Percentiles rank a stretch among this genome's conserved stretches.
Evolutionary conservation across 2,797 vertebrate species (phyloP).

Genomic region (Phaenicophaeus curvirostris): DNA sequence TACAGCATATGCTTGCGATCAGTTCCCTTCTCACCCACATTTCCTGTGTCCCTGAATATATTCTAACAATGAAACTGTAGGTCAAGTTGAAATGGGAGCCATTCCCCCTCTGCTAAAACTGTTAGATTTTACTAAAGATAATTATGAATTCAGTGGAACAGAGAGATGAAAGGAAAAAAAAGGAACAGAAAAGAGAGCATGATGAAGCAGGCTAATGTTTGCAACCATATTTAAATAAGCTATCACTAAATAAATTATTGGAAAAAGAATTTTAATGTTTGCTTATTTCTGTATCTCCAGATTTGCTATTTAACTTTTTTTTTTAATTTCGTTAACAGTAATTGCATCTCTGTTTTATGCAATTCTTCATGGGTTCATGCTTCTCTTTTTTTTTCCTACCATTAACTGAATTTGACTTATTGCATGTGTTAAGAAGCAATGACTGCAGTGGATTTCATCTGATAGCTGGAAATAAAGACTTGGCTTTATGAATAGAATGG

Average conservation of each 20-base stretch:
- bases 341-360: rapidly evolving
- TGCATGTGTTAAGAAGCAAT: not conserved
- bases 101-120: not conserved
- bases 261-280: not conserved
- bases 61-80: not conserved
- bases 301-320: not conserved
- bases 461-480: not conserved
- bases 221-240: not conserved
- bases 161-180: rapidly evolving
- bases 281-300: not conserved
- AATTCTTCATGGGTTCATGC: not conserved
- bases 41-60: not conserved
- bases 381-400: not conserved
- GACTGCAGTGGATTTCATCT: not conserved
- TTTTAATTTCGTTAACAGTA: not conserved
- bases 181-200: not conserved
- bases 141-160: not conserved
- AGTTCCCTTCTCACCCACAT: not conserved
- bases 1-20: not conserved
- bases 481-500: too few species aligned
- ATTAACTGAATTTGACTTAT: not conserved
- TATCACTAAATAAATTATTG: not conserved
- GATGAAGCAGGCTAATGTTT: not conserved
- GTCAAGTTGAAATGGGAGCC: not conserved
- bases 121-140: not conserved